A percentile compares a stretch with the other conserved stretches of the same genome.
These are phyloP conservation scores for Percopsis transmontana DNA, from an alignment of 2,113 vertebrate genomes.

Conservation along the genomic window DNA sequence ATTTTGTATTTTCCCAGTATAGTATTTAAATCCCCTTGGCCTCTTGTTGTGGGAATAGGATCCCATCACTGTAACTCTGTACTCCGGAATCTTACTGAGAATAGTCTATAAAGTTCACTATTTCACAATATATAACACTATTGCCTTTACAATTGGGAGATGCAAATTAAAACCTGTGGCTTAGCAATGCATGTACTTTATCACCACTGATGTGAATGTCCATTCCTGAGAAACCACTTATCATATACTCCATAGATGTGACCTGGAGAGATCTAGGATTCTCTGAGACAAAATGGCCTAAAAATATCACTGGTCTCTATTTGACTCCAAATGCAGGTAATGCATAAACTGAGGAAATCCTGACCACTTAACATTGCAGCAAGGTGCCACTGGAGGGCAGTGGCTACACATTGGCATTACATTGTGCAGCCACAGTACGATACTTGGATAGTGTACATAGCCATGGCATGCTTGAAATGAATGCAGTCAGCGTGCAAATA, in stretches of 20 bases:
- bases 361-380: no score
- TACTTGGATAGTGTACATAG: no score
- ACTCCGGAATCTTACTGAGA: slow-evolving; percentile 73
- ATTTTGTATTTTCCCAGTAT: slow-evolving; percentile 37
- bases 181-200: slow-evolving; percentile 45
- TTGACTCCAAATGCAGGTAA: no score
- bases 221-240: slow-evolving; percentile 12
- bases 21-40: neutral
- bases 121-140: slow-evolving; percentile 61
- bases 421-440: no score
- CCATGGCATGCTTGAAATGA: no score
- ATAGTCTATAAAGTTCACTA: slow-evolving; percentile 41
- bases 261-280: slow-evolving; percentile 18
- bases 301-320: neutral
- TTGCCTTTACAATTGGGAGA: slow-evolving; percentile 38
- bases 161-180: slow-evolving; percentile 16
- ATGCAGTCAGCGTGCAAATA: no score
- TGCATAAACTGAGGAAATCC: no score
- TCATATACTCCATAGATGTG: no score
- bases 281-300: neutral
- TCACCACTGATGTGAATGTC: slow-evolving; percentile 47
- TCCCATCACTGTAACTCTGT: slow-evolving; percentile 55
- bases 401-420: no score
- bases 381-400: no score
- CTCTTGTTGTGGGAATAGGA: slow-evolving; percentile 43